Base-by-base conservation (phyloP, 2,797 vertebrate species). In the Alfaro cultratus region DNA sequence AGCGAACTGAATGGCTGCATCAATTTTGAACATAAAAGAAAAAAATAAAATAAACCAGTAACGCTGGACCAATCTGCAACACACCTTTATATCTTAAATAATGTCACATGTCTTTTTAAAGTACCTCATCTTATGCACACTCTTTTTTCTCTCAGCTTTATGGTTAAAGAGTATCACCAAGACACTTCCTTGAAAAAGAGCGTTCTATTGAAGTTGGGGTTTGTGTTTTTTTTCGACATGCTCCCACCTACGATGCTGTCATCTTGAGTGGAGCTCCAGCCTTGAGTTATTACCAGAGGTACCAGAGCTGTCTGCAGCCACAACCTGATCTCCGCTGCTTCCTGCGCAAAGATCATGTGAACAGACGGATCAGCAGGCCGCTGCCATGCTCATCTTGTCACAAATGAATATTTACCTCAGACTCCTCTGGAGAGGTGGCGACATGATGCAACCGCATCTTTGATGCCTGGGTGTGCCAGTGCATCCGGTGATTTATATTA, bases 401-500 rank as follows among this genome's bases (percentile, higher is more conserved):
- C 73, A 60, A 64, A 88, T 87, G 83, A 39, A 82, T 78, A 72
- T 85, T 82, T n/a, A 75, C 83, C 62, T 57, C 21, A 57, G 67
- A 73, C 85, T 84, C 86, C 85, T 74, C 80, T 83, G 77, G 81
- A 82, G 85, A 88, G 43, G 83, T 23, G 62, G 51, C 77, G n/a
- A 9, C 75, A 76, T 75, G 46, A 77, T 74, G 46, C 41, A 18
- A 68, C 34, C 41, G 72, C 85, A 79, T 83, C 82, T 77, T 75
- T 72, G 75, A 87, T 0, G 68, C 83, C 67, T 84, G 31, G 84
- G 74, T 81, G 91, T 91, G 92, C 88, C 41, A 91, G 82, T 90
- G 92, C 92, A 95, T 94, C 83, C 82, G 87, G 83, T 91, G 77
- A 83, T 84, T 82, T 80, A 80, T 81, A 94, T 95, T 95, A 95